Base-by-base conservation (phyloP, 2,113 vertebrate genomes). In the Notothenia coriiceps region DNA sequence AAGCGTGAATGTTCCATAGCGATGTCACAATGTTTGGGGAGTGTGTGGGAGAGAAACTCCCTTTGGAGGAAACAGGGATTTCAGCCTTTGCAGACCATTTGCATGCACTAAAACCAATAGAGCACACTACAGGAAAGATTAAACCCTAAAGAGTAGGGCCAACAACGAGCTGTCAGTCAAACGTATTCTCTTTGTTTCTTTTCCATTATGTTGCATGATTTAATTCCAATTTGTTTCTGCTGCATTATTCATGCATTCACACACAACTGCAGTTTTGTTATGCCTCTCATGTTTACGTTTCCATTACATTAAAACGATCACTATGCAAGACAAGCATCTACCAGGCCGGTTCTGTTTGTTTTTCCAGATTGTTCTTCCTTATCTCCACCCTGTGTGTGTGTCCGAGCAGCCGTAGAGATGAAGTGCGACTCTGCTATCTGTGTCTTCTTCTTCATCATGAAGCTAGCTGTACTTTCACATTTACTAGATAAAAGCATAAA, bases 401-500 rank as follows among this genome's bases (percentile, higher is more conserved):
- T 79, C 35, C 0, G 6, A 68, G 52, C 35, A 43, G 40, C 65
- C 43, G 35, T 17, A 72, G 57, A 80, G 69, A 73, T 64, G 33
- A 49, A 69, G 64, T 79, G 60, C 0, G 25, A 80, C 68, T 40
- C 35, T 82, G 35, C 43, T 44, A 46, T 81, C 54, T 15, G 40
- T 51, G 51, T 75, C 22, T 59, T 60, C 15, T 47, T 35, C 18
- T 47, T 35, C 57, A 59, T 33, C 47, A 52, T 52, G 54, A 74
- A 61, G n/a, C 49, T 68, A 40, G 47, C 63, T 54, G 11, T n/a
- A 67, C 63, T 61, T 78, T 12, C 54, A 72, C 18, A 51, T 69
- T 80, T 51, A n/a, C 56, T 3, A 35, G 65, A 83, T 61, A 77
- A 83, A 84, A 84, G 52, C 51, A 70, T 61, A 1, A 46, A 14